Evolutionary conservation across 2,888 invertebrate species (phyloP).

Genomic region (Campoplex nolae): DNA sequence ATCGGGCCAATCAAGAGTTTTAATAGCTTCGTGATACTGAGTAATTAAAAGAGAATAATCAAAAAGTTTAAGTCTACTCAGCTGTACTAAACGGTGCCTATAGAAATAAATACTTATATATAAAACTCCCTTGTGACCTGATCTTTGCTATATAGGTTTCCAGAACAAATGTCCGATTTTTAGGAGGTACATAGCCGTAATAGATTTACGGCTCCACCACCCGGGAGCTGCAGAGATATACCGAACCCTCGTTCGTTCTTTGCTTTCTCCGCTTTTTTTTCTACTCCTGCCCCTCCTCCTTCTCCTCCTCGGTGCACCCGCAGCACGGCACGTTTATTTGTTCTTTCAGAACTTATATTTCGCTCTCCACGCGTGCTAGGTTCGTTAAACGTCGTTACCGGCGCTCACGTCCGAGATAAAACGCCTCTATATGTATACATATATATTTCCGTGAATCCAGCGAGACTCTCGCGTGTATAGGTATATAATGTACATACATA

Average conservation of each 20-base stretch:
- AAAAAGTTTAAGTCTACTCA: background rate
- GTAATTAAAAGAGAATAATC: slow-evolving; percentile 1
- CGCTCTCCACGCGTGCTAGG: slow-evolving; percentile 55
- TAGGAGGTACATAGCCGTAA: slow-evolving; percentile 46
- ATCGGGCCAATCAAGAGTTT: background rate
- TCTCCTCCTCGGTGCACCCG: background rate
- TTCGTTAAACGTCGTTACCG: slow-evolving; percentile 66
- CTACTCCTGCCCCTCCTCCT: background rate
- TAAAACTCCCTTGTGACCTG: background rate
- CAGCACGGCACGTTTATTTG: slow-evolving; percentile 29
- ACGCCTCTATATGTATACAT: slow-evolving; percentile 21
- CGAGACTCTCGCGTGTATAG: background rate
- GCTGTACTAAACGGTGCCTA: background rate
- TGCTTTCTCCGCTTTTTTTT: slow-evolving; percentile 22
- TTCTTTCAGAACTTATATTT: slow-evolving; percentile 47
- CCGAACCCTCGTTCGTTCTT: slow-evolving; percentile 14
- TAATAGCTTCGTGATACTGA: background rate
- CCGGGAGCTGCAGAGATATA: slow-evolving; percentile 24
- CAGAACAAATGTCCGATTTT: slow-evolving; percentile 44
- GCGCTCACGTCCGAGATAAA: slow-evolving; percentile 50
- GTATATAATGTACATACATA: slow-evolving; percentile 19
- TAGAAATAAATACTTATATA: background rate
- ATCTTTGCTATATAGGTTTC: background rate
- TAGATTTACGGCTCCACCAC: slow-evolving; percentile 51
- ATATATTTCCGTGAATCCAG: slow-evolving; percentile 33